Base-by-base conservation (phyloP, 2,113 vertebrate species). In the Limnothrissa miodon region DNA sequence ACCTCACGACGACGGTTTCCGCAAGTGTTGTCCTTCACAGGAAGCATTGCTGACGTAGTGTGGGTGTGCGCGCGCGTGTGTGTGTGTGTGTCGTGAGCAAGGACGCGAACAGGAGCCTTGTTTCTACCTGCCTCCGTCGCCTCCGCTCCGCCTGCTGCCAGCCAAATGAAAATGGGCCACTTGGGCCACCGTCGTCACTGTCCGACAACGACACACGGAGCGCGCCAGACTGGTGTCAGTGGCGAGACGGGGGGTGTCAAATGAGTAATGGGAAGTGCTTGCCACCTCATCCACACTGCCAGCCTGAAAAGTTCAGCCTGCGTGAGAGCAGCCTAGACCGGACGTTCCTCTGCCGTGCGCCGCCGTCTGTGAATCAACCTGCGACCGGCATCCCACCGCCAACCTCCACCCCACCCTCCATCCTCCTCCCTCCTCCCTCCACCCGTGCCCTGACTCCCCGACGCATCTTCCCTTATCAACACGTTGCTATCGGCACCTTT, bases 121-220 rank as follows among this genome's bases (percentile, higher is more conserved):
- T 39, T 82, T 51, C 13, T n/a, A 15, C 45, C n/a, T 25, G 0
- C 36, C 80, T 39, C 42, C 79, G 1, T 80, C 17, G 19, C 74
- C 79, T 33, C 59, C 29, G 29, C 59, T 66, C 1, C 10, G 59
- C 66, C 29, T n/a, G 66, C 17, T 36, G 39, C 42, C 79, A 39
- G 84, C 66, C 19, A 51, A 83, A 84, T 85, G 83, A 85, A 82
- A 83, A 81, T 39, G 85, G 85, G 85, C 88, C 91, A 91, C 87
- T 89, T 86, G 89, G 91, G 89, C 84, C 89, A 94, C 89, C 83
- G 90, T 86, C 92, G 91, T 94, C 94, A 94, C 90, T 83, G 66
- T 29, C 66, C 87, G 86, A 90, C 90, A 91, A 89, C 93, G 92
- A 94, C 94, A 94, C 92, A 93, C 89, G 84, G 90, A 88, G 93